Base-by-base conservation (phyloP, 2,888 invertebrate species). In the Teleiodes luculella region DNA sequence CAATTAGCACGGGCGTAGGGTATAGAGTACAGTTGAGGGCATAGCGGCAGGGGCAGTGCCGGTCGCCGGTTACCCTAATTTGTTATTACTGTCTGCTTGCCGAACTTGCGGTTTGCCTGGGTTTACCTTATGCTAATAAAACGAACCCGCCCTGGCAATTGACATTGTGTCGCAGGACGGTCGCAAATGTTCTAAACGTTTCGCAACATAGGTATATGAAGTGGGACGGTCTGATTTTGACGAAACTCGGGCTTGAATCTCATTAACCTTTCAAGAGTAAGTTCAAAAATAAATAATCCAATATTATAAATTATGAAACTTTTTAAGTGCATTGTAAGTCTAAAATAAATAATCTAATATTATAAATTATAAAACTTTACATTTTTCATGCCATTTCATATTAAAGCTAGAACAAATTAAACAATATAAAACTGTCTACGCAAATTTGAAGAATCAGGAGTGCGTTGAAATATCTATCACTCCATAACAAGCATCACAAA, bases 31-130 rank as follows among this genome's bases (percentile, higher is more conserved):
- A 84, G 83, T 79, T 67, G 74, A 68, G 68, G 62, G 65, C 60
- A 84, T 79, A 67, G 74, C 68, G 68, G 62, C 64, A 65, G 57
- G 60, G 56, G 59, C 61, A 67, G 74, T 70, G 74, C 74, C 68
- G 68, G 69, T 76, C 64, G 68, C 73, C 68, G 74, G 74, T 75
- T 78, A 86, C 85, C 86, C 86, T 84, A 83, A 85, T 84, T 85
- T 83, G 83, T 83, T 81, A 80, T 76, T 77, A 74, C 76, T 80
- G 80, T 73, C 81, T 76, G 66, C 69, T 63, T 59, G 68, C 73
- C 67, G 67, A 70, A 74, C 73, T 79, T 78, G 80, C 62, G 83
- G 82, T 24, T 72, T 67, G 72, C 76, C 72, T 78, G 62, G 83
- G 82, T 24, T 72, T 67, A 72, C 76, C 72, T 78, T 79, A 83